A percentile compares a stretch with the other conserved stretches of the same genome.
phyloP scores from a whole-genome alignment of 64 coral and sea anemone genomes.

The Exaiptasia diaphana region DNA sequence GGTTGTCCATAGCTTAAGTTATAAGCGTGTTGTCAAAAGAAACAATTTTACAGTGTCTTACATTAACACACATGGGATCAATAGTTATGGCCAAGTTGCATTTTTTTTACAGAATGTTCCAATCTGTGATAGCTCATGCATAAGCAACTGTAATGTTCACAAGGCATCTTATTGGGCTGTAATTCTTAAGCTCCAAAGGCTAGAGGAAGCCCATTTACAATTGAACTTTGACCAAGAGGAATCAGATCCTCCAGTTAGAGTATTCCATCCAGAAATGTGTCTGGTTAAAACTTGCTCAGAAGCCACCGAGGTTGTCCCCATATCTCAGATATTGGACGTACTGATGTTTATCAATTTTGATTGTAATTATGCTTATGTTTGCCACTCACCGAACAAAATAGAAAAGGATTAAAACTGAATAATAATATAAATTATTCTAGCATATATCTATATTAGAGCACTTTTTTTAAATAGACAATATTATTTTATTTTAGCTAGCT shows the following conservation, averaged over 20 bases:
- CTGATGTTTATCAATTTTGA: not conserved
- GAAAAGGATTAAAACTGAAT: not conserved
- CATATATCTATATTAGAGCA: too few relatives aligned
- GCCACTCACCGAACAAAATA: not conserved
- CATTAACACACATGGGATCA: too few relatives aligned
- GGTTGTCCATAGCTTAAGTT: too few relatives aligned
- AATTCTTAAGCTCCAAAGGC: not conserved
- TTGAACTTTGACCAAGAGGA: constrained; percentile 2
- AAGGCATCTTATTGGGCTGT: too few relatives aligned
- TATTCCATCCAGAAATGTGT: constrained; percentile 2
- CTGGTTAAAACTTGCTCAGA: not conserved
- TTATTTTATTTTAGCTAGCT: too few relatives aligned
- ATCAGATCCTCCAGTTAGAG: not conserved
- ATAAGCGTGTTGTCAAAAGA: too few relatives aligned
- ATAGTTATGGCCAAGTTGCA: too few relatives aligned
- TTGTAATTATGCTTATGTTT: constrained; percentile 2
- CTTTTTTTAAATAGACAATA: too few relatives aligned
- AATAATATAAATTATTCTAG: not conserved
- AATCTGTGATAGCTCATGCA: too few relatives aligned
- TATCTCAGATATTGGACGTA: not conserved
- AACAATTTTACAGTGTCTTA: too few relatives aligned
- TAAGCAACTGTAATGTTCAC: too few relatives aligned
- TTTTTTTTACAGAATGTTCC: too few relatives aligned
- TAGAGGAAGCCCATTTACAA: not conserved
- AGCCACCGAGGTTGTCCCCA: not conserved